A percentile compares a stretch with the other conserved stretches of the same genome.
Evolutionary conservation across 2,113 vertebrate species (phyloP).

Genomic region (Onychostruthus taczanowskii): DNA sequence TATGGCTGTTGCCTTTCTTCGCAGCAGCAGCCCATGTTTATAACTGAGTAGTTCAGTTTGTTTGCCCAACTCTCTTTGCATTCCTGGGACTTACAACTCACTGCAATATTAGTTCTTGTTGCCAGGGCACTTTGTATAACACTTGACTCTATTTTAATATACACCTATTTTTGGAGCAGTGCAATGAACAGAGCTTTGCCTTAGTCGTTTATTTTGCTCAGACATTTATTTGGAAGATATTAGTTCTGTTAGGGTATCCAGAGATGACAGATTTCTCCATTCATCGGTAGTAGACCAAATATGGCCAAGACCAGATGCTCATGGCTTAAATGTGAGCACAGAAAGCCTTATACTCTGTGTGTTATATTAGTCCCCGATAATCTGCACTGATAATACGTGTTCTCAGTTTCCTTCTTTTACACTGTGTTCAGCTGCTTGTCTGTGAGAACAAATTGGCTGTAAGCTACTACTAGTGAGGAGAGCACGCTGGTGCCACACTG

Average conservation of each 20-base stretch:
- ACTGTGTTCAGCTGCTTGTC: not conserved
- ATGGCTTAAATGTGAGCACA: conserved; percentile 38
- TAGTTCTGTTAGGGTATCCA: conserved; percentile 65
- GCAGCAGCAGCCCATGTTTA: conserved; percentile 68
- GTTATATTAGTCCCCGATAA: not conserved
- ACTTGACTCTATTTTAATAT: conserved; percentile 75
- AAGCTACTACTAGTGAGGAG: not conserved
- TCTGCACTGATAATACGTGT: not conserved
- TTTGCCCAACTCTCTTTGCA: conserved; percentile 66
- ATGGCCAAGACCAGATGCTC: conserved; percentile 72
- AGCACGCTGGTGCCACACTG: not conserved
- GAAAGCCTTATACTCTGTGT: not conserved
- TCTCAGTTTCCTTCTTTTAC: not conserved
- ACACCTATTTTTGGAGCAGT: conserved; percentile 76
- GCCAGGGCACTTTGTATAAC: conserved; percentile 74
- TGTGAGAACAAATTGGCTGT: not conserved
- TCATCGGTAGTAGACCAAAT: conserved; percentile 77
- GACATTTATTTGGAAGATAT: conserved; percentile 78
- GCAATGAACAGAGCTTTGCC: conserved; percentile 68
- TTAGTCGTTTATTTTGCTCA: conserved; percentile 73
- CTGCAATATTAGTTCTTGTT: conserved; percentile 74
- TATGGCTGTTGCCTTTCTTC: conserved; percentile 46
- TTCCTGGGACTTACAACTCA: conserved; percentile 73
- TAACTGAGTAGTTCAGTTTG: conserved; percentile 59
- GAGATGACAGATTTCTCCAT: conserved; percentile 74